Evolutionary conservation across 35 echinoderm and acorn worm genomes (phyloP), one percentile per base, ranked within the genome.

Genomic region (Patiria miniata): DNA sequence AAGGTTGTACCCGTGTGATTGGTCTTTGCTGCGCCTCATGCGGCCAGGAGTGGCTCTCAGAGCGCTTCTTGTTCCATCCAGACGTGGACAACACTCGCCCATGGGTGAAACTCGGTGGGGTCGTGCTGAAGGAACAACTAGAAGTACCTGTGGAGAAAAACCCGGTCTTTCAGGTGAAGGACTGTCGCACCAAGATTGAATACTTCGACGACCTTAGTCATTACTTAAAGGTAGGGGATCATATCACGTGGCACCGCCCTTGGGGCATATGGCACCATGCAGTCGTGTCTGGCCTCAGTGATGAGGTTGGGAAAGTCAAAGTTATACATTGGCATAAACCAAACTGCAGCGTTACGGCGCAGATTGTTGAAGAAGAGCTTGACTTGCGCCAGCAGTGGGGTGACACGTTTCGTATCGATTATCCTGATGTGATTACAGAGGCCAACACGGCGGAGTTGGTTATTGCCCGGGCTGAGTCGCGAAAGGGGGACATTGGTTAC

Each of bases 241-340:
- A 91, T 73, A 77, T 91, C 33, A 8, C 89, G 7, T 91, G 89
- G 89, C 51, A 55, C 22, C 55, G 89, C 50, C 39, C 40, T 15
- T 38, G 51, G 23, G 51, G 33, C 50, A 79, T 85, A 36, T 91
- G 89, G 89, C 89, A 91, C 21, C 89, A 91, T 29, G 89, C 82
- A 17, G 85, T 91, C 28, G 89, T 91, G 14, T 44, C 32, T 2
- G 77, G 58, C 8, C 39, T 86, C 17, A 69, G 1, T 26, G 18
- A 73, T 78, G 44, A 79, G 19, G 3, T 40, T 17, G 33, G 29
- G 15, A n/a, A 58, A 36, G 78, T 91, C 0, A 15, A 37, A 0
- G 82, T 80, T 5, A 91, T 80, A 17, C 42, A 91, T 32, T 85
- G 76, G 82, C 52, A 26, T 5, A 83, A 60, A 76, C 19, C n/a